Base-by-base conservation (phyloP, 2,797 vertebrate species). In the Nothura maculosa region DNA sequence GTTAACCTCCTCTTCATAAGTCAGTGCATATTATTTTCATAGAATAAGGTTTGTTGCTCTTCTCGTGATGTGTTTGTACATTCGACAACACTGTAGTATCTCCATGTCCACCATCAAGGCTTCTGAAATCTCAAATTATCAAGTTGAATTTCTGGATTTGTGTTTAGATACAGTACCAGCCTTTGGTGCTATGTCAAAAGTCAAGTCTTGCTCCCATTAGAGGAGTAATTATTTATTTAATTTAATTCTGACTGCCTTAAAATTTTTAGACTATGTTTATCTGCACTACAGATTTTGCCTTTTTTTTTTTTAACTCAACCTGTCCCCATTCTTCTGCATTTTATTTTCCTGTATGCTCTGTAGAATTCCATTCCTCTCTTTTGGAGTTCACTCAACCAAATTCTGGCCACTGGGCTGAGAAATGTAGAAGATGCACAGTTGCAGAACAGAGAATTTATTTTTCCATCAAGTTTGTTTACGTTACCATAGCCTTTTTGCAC, bases 1-100 rank as follows among this genome's bases (percentile, higher is more conserved):
- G 72, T 87, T 94, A 94, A 73, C 81, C 42, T 89, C 47, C 50
- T 85, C 69, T 76, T 87, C 62, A 6, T 72, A 83, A 91, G 55
- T 90, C 81, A 70, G 40, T 85, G 11, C 30, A 27, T 72, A 64
- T 75, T 92, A 82, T 66, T 82, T 85, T 80, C 69, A 89, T 18
- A 69, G 45, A 85, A 86, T 60, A 64, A 87, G 42, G 36, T 24
- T 94, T 77, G 64, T 72, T 43, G 67, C 57, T 12, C 7, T 18
- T 36, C n/a, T 9, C 38, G 12, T 43, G 52, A 76, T 47, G 24
- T 66, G 32, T 21, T 19, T 2, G 2, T 67, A 48, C 3, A 15
- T 83, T 40, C 43, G 87, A 40, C 32, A 8, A 34, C 61, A 80
- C 34, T 25, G 30, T 21, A 54, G 62, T 10, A 36, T 62, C 74